Evolutionary conservation across 2,113 vertebrate species (phyloP).

Genomic region (Hippocampus comes): DNA sequence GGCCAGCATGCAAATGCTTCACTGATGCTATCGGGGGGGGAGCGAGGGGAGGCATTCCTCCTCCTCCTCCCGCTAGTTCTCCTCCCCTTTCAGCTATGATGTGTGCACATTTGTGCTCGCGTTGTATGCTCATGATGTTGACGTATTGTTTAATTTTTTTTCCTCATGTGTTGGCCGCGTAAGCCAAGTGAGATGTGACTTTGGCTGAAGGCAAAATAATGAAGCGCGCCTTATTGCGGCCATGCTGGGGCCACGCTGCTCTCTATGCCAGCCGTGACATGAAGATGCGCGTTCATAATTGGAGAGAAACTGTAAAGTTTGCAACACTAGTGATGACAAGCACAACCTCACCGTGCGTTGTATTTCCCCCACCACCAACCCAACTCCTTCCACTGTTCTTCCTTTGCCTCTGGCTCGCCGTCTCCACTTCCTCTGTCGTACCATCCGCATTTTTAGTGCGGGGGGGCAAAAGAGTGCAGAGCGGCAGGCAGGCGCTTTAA

Average conservation of each 20-base stretch:
- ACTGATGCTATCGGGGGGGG: constrained; percentile 82
- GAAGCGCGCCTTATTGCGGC: constrained; percentile 34
- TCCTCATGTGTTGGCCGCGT: no score
- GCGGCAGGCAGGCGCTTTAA: constrained; percentile 57
- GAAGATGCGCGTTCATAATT: neutral
- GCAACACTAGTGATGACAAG: constrained; percentile 40
- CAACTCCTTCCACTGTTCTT: neutral
- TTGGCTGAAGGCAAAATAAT: constrained; percentile 21
- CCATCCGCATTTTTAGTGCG: constrained; percentile 49
- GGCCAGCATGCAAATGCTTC: constrained; percentile 81
- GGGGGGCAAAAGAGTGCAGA: constrained; percentile 33
- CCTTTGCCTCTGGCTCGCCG: constrained; percentile 32
- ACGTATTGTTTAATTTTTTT: constrained; percentile 36
- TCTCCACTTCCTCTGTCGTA: constrained; percentile 58
- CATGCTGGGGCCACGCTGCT: neutral
- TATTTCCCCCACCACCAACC: no score
- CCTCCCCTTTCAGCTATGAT: constrained; percentile 38
- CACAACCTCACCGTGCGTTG: constrained; percentile 40
- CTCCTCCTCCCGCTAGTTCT: constrained; percentile 54
- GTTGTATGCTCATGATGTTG: constrained; percentile 50
- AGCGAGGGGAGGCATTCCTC: constrained; percentile 27
- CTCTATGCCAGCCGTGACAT: neutral
- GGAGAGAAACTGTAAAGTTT: neutral
- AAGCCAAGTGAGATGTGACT: neutral
- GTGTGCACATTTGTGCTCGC: constrained; percentile 8